Conservation (phyloP, 1,140 invertebrate genomes). For the Oncopeltus fasciatus region DNA sequence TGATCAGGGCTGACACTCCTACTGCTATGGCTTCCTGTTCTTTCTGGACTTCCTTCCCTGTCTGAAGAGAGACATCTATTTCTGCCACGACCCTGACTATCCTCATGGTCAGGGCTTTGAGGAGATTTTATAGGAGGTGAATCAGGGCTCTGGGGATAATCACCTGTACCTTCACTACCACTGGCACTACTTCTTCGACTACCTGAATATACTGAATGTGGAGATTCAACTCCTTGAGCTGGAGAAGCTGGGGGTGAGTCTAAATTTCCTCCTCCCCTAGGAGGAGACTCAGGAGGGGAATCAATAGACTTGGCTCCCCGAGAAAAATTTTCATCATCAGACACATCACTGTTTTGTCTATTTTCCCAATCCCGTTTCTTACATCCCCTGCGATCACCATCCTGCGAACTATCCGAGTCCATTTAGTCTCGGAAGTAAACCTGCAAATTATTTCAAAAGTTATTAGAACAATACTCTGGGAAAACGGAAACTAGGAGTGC, state of each 20-base stretch:
- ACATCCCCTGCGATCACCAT: constrained; percentile 5
- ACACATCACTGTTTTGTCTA: constrained; percentile 21
- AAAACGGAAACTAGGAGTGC: too few species aligned
- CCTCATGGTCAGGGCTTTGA: neutral
- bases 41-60: neutral
- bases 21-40: neutral
- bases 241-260: constrained; percentile 22
- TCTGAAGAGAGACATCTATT: neutral
- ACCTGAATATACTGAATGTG: neutral
- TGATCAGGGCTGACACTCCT: neutral
- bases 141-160: constrained; percentile 4
- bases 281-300: constrained; percentile 21
- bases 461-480: neutral
- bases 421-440: constrained; percentile 3
- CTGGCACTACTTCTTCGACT: neutral
- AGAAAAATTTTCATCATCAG: constrained; percentile 23
- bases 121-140: constrained; percentile 9
- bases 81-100: neutral
- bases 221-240: constrained; percentile 11
- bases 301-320: constrained; percentile 22
- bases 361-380: constrained; percentile 12
- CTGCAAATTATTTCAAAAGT: constrained; percentile 15
- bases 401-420: constrained; percentile 23
- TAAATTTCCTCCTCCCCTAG: constrained; percentile 19
- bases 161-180: neutral